Evolutionary conservation across 2,888 invertebrate species (phyloP), one percentile per base, ranked within the genome.

Genomic region (Saturnia japonica): DNA sequence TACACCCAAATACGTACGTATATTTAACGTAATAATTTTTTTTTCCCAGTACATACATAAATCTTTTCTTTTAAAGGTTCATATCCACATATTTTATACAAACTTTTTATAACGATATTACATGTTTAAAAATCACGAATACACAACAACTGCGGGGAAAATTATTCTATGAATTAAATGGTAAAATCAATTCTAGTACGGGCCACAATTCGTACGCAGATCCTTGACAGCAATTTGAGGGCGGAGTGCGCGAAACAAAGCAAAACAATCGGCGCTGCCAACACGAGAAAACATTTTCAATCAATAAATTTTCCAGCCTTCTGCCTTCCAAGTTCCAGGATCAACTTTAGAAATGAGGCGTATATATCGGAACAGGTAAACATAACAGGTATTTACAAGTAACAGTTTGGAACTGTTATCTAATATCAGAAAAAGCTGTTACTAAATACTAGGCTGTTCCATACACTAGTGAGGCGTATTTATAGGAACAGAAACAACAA

Each of bases 181-280:
- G 70, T 76, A 78, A 78, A 80, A 77, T 78, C 78, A 75, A 77
- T 79, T 78, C 76, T 73, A 75, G 69, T 78, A 73, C 74, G 77
- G 77, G 73, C 76, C 81, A 75, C 79, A 77, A 77, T 78, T 80
- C 34, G 2, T n/a, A n/a, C 34, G 2, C 2, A 34, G 6, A 34
- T 34, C 6, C 81, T 85, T 86, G 89, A 88, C 89, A 88, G 88
- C 86, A 87, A 88, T 88, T 87, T 77, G 83, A 85, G 86, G 91
- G 91, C 88, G 91, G 88, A 88, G 88, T 84, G 82, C 83, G 81
- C 82, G 77, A 84, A 81, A 82, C 81, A 79, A 83, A 85, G 81
- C 86, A 87, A 88, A 89, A 88, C 86, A 88, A 68, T 68, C 68
- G 45, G 68, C 34, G 68, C 34, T 64, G n/a, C 67, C 47, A 67